Percentiles rank a stretch among this genome's conserved stretches.
These are phyloP conservation scores for Ceyx cyanopectus DNA, from an alignment of 2,113 vertebrate species.

Conservation along the genomic window DNA sequence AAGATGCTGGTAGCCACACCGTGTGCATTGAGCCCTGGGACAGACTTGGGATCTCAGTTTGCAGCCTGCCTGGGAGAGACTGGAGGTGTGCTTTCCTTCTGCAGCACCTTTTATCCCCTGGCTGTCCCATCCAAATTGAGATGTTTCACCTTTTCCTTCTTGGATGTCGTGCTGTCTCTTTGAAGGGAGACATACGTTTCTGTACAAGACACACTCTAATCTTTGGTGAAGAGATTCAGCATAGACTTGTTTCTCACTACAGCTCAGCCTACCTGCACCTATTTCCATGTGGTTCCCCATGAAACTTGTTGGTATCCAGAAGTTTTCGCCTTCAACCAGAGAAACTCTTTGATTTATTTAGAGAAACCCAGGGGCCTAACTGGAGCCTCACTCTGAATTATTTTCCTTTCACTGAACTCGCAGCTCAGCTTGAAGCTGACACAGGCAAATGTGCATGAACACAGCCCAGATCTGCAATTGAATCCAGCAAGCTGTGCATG, in stretches of 20 bases:
- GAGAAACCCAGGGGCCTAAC: neutral
- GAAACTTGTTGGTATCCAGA: neutral
- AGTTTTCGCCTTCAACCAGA: neutral
- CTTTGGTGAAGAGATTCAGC: neutral
- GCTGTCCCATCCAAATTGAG: fast-evolving
- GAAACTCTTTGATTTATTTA: neutral
- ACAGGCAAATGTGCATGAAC: neutral
- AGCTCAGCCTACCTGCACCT: neutral
- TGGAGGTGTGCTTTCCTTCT: neutral
- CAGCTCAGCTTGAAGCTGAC: constrained; percentile 3
- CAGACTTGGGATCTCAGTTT: neutral
- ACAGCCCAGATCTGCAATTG: neutral
- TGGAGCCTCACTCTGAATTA: neutral
- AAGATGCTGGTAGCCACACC: neutral
- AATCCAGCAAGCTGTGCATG: neutral
- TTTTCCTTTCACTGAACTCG: neutral
- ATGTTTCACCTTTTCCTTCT: neutral
- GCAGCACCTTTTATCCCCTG: neutral
- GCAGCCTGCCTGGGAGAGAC: neutral
- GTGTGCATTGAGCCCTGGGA: fast-evolving
- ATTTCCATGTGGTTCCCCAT: fast-evolving
- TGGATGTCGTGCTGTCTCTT: neutral
- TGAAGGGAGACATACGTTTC: neutral
- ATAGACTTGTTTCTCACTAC: fast-evolving
- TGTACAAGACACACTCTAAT: neutral